Evolutionary conservation across 2,888 invertebrate species (phyloP), one percentile per base, ranked within the genome.

Genomic region (Nomada ruficornis): DNA sequence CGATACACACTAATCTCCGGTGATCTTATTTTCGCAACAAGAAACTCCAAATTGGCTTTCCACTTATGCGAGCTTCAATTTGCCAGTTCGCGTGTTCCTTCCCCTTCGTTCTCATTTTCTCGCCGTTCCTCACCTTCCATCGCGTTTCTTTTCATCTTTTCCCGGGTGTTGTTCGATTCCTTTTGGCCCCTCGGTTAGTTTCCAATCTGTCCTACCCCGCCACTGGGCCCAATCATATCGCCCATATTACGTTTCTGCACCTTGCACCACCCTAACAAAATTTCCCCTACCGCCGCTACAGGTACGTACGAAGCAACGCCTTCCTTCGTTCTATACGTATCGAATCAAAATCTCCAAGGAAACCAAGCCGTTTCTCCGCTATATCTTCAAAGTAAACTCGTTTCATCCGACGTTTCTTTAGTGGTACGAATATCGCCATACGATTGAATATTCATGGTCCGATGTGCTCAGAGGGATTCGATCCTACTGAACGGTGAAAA

Each of bases 51-150:
- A 86, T 88, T 86, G 85, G 83, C 85, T 85, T 81, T 83, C 84
- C 85, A 85, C 88, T 87, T 83, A 87, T 83, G 55, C 82, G 79
- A 78, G 70, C 78, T 85, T 83, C 88, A 79, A 88, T 88, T 88
- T 83, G 74, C 55, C 62, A 60, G 62, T 76, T 75, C 82, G 63
- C 62, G 23, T 79, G 42, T 64, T 13, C 57, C n/a, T 18, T 26
- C 47, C 20, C 75, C 26, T 29, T 23, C 62, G 63, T 57, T 42
- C 47, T 13, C 65, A 64, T 20, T 20, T 47, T 23, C 18, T 26
- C 72, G 13, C 47, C 54, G n/a, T 9, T 15, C 15, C 26, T 26
- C 60, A 29, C 70, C 44, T 57, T 72, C 26, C 77, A 54, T 44
- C 36, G 67, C 83, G 62, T 79, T 75, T 75, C 81, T 75, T 72